Conservation (phyloP, 2,113 vertebrate genomes). For the Lepus timidus region DNA sequence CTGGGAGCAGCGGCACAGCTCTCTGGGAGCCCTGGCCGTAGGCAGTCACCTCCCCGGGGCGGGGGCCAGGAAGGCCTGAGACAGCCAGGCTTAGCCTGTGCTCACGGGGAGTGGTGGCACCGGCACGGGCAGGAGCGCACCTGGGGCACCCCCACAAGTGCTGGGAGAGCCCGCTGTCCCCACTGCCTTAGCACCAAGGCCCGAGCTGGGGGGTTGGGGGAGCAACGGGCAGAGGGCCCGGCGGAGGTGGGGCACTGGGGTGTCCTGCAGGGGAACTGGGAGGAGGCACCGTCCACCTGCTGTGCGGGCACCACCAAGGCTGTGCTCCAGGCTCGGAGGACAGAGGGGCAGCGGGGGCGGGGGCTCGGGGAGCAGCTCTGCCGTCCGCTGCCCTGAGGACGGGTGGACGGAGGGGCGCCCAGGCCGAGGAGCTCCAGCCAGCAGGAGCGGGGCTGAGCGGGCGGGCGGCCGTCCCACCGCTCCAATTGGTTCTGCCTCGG, state of each 20-base stretch:
- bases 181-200: slow-evolving; percentile 46
- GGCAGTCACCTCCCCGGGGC: no score
- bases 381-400: background rate
- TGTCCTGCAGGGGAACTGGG: background rate
- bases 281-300: rapidly evolving
- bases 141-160: rapidly evolving
- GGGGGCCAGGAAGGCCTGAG: background rate
- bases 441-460: background rate
- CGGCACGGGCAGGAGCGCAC: background rate
- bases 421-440: background rate
- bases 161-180: background rate
- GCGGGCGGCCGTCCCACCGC: background rate
- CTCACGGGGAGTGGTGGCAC: no score
- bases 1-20: background rate
- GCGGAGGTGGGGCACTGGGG: background rate
- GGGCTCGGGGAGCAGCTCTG: background rate
- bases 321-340: background rate
- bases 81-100: background rate
- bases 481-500: background rate
- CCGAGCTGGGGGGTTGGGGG: rapidly evolving
- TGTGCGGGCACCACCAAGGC: background rate
- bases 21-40: background rate
- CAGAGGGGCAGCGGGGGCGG: background rate
- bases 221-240: background rate
- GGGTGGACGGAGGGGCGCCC: background rate